These are phyloP conservation scores for Thermophis baileyi DNA, from an alignment of 2,113 vertebrate genomes.

Conservation along the genomic window DNA sequence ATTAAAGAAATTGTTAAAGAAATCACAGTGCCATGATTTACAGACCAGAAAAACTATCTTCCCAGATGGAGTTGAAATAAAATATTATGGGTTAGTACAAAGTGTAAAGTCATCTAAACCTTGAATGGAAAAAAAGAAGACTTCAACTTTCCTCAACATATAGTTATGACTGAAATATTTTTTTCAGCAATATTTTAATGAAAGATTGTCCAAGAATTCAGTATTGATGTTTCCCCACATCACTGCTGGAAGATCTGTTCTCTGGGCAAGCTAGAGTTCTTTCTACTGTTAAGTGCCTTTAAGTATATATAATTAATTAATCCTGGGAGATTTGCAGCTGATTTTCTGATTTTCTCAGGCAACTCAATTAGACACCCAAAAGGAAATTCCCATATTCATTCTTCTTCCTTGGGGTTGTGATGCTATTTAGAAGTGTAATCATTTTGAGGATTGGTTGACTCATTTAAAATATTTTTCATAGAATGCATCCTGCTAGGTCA, in stretches of 20 bases:
- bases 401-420: not conserved
- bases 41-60: not conserved
- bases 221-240: not conserved
- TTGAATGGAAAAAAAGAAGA: not conserved
- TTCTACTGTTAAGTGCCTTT: not conserved
- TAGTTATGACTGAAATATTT: not conserved
- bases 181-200: not conserved
- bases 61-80: not conserved
- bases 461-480: not conserved
- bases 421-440: not conserved
- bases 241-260: not conserved
- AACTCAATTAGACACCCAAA: not conserved
- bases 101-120: not conserved
- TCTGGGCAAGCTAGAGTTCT: not conserved
- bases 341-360: not conserved
- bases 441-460: not conserved
- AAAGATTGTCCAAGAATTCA: not conserved
- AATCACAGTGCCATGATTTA: not conserved
- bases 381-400: not conserved
- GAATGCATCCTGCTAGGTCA: not conserved
- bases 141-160: not conserved
- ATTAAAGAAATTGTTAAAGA: not conserved
- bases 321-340: not conserved
- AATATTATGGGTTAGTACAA: not conserved
- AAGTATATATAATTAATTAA: not conserved